These are phyloP conservation scores for Monarcha castaneiventris DNA, from an alignment of 2,113 vertebrate genomes.

Conservation along the genomic window DNA sequence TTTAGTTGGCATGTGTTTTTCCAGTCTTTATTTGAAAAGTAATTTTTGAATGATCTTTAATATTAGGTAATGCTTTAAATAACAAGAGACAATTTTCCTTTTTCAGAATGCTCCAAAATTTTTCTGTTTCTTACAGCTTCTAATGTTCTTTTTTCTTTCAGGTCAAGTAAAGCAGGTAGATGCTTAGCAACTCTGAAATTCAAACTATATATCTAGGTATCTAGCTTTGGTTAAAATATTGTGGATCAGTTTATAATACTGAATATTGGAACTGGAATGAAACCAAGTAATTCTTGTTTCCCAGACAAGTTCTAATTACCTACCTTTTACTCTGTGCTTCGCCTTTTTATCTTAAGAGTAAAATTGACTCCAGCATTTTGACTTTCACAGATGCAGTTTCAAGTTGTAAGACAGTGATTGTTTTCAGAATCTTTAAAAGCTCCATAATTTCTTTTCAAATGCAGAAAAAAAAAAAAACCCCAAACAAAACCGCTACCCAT, in stretches of 20 bases:
- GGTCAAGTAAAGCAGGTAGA: neutral
- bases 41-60: neutral
- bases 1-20: neutral
- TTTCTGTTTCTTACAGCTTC: neutral
- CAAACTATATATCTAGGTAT: neutral
- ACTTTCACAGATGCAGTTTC: neutral
- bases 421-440: neutral
- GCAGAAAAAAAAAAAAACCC: neutral
- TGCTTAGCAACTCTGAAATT: neutral
- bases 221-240: neutral
- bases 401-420: neutral
- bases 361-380: neutral
- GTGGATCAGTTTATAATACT: neutral
- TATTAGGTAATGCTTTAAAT: neutral
- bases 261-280: neutral
- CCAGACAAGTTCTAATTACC: neutral
- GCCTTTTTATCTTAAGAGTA: neutral
- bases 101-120: neutral
- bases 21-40: neutral
- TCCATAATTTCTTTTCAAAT: neutral
- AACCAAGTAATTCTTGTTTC: neutral
- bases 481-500: neutral
- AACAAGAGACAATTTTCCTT: neutral
- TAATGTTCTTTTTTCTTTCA: neutral
- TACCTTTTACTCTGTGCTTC: neutral